A percentile compares a stretch with the other conserved stretches of the same genome.
Conservation (phyloP, 2,113 vertebrate species). For the Mustela nigripes region DNA sequence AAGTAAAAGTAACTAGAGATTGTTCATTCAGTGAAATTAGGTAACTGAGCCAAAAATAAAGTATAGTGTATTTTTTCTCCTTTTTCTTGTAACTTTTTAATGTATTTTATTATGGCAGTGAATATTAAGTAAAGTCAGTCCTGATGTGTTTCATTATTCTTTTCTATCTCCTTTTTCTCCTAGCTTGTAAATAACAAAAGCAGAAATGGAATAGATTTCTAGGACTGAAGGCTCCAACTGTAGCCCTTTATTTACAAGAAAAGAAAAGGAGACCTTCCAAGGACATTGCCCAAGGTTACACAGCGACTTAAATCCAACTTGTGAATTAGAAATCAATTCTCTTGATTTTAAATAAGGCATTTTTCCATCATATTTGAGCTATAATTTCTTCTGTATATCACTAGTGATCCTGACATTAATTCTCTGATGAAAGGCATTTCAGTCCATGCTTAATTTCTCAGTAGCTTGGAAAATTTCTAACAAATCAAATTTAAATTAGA, state of each 20-base stretch:
- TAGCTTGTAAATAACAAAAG: background rate
- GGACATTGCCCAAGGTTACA: background rate
- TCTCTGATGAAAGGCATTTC: background rate
- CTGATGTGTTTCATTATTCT: background rate
- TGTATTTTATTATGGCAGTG: background rate
- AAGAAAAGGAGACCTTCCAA: background rate
- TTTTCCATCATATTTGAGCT: background rate
- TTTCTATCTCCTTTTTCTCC: background rate
- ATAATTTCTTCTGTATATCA: background rate
- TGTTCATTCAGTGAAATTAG: conserved; percentile 41
- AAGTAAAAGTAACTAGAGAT: conserved; percentile 51
- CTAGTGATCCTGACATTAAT: background rate
- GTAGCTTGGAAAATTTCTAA: conserved; percentile 10
- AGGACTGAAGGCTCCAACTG: background rate
- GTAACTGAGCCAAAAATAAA: conserved; percentile 56
- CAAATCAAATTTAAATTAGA: background rate
- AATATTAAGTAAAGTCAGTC: background rate
- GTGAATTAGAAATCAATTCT: conserved; percentile 8
- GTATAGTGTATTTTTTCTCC: background rate
- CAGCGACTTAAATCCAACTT: background rate
- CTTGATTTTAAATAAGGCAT: background rate
- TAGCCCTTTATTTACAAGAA: background rate
- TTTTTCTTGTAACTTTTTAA: background rate
- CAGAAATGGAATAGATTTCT: background rate
- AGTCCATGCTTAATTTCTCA: conserved; percentile 54